phyloP scores from a whole-genome alignment of 2,888 invertebrate genomes.

The Cephus pulcher region DNA sequence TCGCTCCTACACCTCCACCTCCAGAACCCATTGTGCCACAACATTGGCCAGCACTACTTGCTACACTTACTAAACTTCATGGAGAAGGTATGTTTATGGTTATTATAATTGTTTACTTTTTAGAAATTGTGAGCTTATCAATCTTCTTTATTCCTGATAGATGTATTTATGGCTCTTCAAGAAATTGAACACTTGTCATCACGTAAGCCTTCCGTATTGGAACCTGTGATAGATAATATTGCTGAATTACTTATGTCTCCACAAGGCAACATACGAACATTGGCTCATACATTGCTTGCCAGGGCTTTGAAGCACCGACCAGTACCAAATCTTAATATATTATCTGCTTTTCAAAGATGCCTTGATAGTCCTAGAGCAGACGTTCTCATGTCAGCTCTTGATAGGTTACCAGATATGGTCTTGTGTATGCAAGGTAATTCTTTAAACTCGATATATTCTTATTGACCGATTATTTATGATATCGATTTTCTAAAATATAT shows the following conservation, averaged over 20 bases:
- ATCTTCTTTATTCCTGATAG: constrained; percentile 55
- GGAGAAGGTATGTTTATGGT: constrained; percentile 61
- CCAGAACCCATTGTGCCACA: constrained; percentile 60
- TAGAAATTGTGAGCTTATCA: not conserved
- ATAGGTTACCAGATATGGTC: constrained; percentile 85
- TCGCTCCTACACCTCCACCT: constrained; percentile 65
- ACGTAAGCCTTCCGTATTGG: constrained; percentile 76
- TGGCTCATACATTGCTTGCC: constrained; percentile 80
- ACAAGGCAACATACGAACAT: constrained; percentile 72
- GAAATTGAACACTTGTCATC: constrained; percentile 81
- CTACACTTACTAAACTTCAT: constrained; percentile 59
- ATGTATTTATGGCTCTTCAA: constrained; percentile 75
- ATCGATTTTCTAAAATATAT: constrained; percentile 19
- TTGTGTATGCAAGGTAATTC: constrained; percentile 78
- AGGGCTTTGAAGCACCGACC: constrained; percentile 79
- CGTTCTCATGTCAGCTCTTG: constrained; percentile 81
- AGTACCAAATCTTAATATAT: constrained; percentile 72
- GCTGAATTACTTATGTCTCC: constrained; percentile 75
- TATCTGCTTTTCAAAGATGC: constrained; percentile 84
- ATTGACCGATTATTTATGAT: not conserved
- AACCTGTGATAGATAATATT: constrained; percentile 74
- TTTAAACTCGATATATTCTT: not conserved
- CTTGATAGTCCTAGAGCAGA: constrained; percentile 84
- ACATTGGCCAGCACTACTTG: constrained; percentile 65
- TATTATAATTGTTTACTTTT: not conserved